A percentile compares a stretch with the other conserved stretches of the same genome.
phyloP scores from a whole-genome alignment of 1,140 invertebrate genomes.

The Sesamia nonagrioides region DNA sequence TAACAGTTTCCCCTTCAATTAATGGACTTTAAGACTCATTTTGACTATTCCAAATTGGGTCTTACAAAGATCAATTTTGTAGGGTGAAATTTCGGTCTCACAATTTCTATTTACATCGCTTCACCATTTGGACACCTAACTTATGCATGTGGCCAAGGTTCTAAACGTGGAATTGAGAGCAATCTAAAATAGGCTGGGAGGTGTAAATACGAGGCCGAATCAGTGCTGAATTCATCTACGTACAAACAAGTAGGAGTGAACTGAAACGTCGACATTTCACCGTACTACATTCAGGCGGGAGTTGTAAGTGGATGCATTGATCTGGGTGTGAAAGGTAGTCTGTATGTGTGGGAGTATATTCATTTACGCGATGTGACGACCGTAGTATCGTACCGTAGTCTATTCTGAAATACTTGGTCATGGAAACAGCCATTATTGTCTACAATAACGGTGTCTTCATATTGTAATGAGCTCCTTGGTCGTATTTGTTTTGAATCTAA shows the following conservation, averaged over 20 bases:
- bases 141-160: constrained; percentile 15
- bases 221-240: constrained; percentile 4
- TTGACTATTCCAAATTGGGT: background rate
- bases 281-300: constrained; percentile 19
- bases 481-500: background rate
- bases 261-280: constrained; percentile 5
- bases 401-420: constrained; percentile 35
- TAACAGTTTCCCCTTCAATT: background rate
- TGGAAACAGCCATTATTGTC: constrained; percentile 20
- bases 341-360: constrained; percentile 2
- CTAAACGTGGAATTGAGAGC: constrained; percentile 1
- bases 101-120: constrained; percentile 5
- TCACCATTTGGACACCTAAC: background rate
- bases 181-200: constrained; percentile 11
- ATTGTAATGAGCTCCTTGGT: background rate
- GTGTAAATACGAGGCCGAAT: background rate
- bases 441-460: background rate
- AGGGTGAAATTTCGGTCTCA: background rate
- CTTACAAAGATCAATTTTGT: background rate
- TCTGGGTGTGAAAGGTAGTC: constrained; percentile 27
- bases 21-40: no score
- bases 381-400: constrained; percentile 1
- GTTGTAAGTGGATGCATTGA: constrained; percentile 37
- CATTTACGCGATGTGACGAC: background rate
- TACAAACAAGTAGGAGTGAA: background rate